Evolutionary conservation across 2,888 invertebrate species (phyloP).

Genomic region (Embidobia sp.): DNA sequence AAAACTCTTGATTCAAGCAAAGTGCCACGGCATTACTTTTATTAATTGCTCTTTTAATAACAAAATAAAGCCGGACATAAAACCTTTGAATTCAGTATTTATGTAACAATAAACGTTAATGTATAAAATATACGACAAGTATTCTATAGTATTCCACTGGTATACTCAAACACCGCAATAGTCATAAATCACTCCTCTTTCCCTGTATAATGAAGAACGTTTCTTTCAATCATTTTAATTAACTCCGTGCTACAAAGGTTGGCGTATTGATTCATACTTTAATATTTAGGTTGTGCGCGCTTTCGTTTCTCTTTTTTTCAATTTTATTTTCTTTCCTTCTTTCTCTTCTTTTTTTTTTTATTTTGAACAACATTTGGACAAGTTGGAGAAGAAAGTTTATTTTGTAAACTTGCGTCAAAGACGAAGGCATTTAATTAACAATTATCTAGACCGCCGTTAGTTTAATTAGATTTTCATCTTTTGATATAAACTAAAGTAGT

Average conservation of each 20-base stretch:
- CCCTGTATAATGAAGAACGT: conserved; percentile 20
- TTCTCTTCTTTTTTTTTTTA: not conserved
- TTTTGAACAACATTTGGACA: too few relatives aligned
- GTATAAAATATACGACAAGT: conserved; percentile 17
- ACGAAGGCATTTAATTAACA: too few relatives aligned
- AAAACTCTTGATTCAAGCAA: too few relatives aligned
- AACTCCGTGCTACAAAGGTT: conserved; percentile 19
- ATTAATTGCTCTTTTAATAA: too few relatives aligned
- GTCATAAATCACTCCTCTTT: conserved; percentile 33
- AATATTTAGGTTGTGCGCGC: conserved; percentile 21
- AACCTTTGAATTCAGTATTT: conserved; percentile 12
- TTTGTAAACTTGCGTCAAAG: too few relatives aligned
- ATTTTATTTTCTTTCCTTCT: not conserved
- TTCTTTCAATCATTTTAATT: conserved; percentile 53
- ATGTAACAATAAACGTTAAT: conserved; percentile 36
- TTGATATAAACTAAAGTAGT: too few relatives aligned
- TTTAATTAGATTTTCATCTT: too few relatives aligned
- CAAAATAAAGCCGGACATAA: too few relatives aligned
- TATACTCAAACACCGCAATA: not conserved
- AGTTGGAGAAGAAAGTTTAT: too few relatives aligned
- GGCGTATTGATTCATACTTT: conserved; percentile 16
- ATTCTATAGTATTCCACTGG: not conserved
- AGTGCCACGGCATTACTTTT: too few relatives aligned
- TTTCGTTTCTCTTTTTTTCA: not conserved
- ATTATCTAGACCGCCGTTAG: too few relatives aligned